Conservation (phyloP, 2,888 invertebrate genomes). For the Mimachlamys varia region DNA sequence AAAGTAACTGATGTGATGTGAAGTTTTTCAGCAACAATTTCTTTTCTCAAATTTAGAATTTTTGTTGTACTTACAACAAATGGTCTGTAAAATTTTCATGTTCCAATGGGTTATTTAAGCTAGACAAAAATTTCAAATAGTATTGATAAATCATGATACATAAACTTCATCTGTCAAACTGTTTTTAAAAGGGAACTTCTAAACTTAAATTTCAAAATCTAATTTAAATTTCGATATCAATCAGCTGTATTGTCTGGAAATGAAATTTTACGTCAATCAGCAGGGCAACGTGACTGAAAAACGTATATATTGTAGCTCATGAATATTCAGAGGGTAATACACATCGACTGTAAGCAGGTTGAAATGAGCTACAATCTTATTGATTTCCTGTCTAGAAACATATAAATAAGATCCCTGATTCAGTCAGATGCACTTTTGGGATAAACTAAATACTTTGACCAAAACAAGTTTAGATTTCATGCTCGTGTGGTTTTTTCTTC, state of each 20-base stretch:
- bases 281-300: neutral
- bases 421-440: neutral
- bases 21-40: too few species aligned
- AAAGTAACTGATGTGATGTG: too few species aligned
- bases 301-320: neutral
- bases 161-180: too few species aligned
- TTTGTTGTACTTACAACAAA: too few species aligned
- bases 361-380: neutral
- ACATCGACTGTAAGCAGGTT: neutral
- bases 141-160: too few species aligned
- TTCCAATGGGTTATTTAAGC: too few species aligned
- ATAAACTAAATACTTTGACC: slow-evolving; percentile 1
- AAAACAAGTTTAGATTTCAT: slow-evolving; percentile 23
- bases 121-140: too few species aligned
- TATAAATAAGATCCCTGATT: neutral
- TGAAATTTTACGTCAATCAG: neutral
- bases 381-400: neutral
- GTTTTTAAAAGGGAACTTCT: neutral
- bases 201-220: neutral
- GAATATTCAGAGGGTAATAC: neutral
- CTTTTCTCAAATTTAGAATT: too few species aligned
- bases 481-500: neutral
- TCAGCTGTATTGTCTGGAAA: neutral
- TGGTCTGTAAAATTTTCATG: too few species aligned
- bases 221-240: neutral